Conservation (phyloP, 2,797 vertebrate genomes). For the Vespertilio murinus region DNA sequence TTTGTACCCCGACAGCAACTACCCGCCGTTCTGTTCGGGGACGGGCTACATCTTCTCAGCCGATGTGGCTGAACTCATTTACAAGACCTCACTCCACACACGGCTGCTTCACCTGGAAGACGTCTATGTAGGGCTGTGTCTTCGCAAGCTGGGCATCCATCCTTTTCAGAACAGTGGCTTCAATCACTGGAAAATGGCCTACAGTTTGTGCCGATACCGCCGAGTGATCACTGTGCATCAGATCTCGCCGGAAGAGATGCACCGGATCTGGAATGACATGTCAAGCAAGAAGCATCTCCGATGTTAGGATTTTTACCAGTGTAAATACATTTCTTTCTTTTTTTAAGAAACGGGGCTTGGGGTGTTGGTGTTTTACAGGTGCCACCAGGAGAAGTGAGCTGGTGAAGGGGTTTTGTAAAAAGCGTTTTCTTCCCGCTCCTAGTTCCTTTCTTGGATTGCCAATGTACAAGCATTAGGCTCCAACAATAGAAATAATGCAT, state of each 20-base stretch:
- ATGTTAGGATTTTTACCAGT: conserved; percentile 90
- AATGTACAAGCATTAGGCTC: conserved; percentile 77
- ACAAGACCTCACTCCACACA: conserved; percentile 96
- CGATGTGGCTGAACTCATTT: conserved; percentile 97
- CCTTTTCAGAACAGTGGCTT: conserved; percentile 99
- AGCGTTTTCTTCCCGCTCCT: conserved; percentile 79
- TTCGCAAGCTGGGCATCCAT: conserved; percentile 96
- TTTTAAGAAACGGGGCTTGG: conserved; percentile 72
- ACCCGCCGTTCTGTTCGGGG: conserved; percentile 98
- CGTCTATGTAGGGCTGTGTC: conserved; percentile 96
- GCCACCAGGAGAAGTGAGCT: conserved; percentile 75
- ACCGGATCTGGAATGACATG: conserved; percentile 99
- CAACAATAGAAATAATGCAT: conserved; percentile 71
- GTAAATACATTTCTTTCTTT: conserved; percentile 82
- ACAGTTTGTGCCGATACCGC: conserved; percentile 96
- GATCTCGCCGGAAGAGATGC: conserved; percentile 99
- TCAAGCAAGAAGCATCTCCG: conserved; percentile 98
- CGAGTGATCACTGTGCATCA: conserved; percentile 98
- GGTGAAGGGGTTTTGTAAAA: conserved; percentile 82
- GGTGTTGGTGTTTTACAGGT: conserved; percentile 77
- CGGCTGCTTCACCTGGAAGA: conserved; percentile 98
- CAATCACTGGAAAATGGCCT: conserved; percentile 99
- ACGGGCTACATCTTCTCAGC: conserved; percentile 98
- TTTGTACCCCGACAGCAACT: conserved; percentile 96
- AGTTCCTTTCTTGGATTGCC: conserved; percentile 75